Base-by-base conservation (phyloP, 1,140 invertebrate species). In the Cydia splendana region DNA sequence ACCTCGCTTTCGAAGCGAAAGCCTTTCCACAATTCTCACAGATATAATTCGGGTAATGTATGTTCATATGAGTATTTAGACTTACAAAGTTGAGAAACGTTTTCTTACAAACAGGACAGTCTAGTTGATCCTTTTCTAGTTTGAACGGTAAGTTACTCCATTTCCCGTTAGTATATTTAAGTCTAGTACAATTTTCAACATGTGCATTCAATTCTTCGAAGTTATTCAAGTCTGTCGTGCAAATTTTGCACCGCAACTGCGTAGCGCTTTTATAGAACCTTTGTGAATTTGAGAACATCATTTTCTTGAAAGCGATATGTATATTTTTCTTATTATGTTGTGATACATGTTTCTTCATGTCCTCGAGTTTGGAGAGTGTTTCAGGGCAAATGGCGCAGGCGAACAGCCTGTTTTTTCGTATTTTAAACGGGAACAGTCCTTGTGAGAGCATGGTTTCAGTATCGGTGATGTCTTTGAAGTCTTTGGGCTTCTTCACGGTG, bases 1-100 rank as follows among this genome's bases (percentile, higher is more conserved):
- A 42, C 0, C 94, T 91, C 0, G 92, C 93, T 75, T 93, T 93
- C 0, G 94, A 94, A 0, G 92, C 83, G 71, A 94, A 95, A 0
- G 92, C 93, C 65, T 94, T 95, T 0, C 94, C 94, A 73, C 94
- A 94, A 65, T 81, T 89, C 18, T 93, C 88, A 69, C 93, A 94
- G 2, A 89, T 84, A 75, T 93, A 90, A 57, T 93, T 91, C 1
- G 91, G 90, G 20, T 91, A 91, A 42, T 94, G 94, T 0, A 90
- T 81, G 38, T 86, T 89, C 84, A 94, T 94, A 75, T 94, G 94
- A 0, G 83, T 88, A 62, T 94, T 94, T 6, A 94, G 78, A 65
- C 82, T 92, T 6, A 87, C 85, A 20, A 91, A 90, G 62, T 88
- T 93, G 0, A 86, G 34, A 75, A 94, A 94, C 0, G 82, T 89